Evolutionary conservation across 2,797 vertebrate genomes (phyloP), one percentile per base, ranked within the genome.

Genomic region (Acomys russatus): DNA sequence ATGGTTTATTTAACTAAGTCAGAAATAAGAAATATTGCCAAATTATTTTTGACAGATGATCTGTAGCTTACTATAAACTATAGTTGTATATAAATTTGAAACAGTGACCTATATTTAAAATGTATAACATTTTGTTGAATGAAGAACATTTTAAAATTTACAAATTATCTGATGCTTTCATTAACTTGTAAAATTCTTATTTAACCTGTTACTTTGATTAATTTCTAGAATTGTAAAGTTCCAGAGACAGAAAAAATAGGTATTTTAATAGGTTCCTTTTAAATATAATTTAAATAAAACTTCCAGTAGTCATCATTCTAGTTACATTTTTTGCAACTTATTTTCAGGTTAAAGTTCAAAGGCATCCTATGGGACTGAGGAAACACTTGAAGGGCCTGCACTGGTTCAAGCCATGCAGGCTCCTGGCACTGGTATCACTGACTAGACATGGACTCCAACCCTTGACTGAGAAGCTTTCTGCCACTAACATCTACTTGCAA

Each of bases 71-170:
- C 7, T 79, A 44, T 44, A n/a, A 54, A 1, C 35, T 74, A 54
- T 20, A 25, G 25, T 85, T 28, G 38, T 44, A 1, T n/a, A 28
- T 12, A 94, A 68, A 61, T 88, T 88, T 84, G 12, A 79, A 88
- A 54, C 23, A 49, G 91, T 90, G 56, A 88, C 28, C 44, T 38
- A n/a, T n/a, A 14, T 87, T 92, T 96, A 63, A 88, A 85, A 91
- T 91, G 38, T 12, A 56, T 44, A 15, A 38, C 12, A 66, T 82
- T 92, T 96, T 86, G 0, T 11, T 80, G 30, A 87, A 38, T 73
- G 33, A 35, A 51, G 33, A 94, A 28, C 6, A 54, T n/a, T 59
- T 44, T n/a, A 78, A 84, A 35, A 90, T 96, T 88, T 22, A 88
- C 73, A 88, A 87, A 64, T 63, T 91, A 61, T 28, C 63, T 82